These are phyloP conservation scores for Mobula hypostoma DNA, from an alignment of 2,113 vertebrate genomes.

Conservation along the genomic window DNA sequence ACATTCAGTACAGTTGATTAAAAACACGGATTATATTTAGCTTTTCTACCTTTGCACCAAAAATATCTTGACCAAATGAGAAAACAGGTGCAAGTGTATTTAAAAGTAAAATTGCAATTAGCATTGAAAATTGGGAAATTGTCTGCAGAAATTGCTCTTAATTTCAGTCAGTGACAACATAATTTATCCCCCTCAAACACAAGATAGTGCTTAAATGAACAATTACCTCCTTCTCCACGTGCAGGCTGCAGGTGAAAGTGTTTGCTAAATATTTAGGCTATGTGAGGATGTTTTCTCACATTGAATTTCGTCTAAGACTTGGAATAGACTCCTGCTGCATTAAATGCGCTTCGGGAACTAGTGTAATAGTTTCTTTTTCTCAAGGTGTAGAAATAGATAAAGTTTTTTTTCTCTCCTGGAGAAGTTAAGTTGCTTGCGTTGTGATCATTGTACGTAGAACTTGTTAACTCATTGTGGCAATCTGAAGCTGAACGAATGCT, in stretches of 20 bases:
- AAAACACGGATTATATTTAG: conserved; percentile 99
- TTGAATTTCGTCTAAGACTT: conserved; percentile 16
- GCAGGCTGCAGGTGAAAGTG: conserved; percentile 91
- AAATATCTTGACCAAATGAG: conserved; percentile 81
- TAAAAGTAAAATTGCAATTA: conserved; percentile 99
- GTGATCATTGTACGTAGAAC: background rate
- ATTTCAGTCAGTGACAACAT: conserved; percentile 99
- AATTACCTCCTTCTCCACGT: conserved; percentile 75
- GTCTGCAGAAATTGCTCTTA: conserved; percentile 99
- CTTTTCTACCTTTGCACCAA: conserved; percentile 69
- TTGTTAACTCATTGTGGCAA: background rate
- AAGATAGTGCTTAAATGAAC: conserved; percentile 77
- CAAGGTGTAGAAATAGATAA: background rate
- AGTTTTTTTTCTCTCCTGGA: background rate
- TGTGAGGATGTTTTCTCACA: background rate
- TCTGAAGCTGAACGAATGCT: background rate
- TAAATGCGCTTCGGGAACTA: background rate
- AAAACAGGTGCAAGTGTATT: conserved; percentile 99
- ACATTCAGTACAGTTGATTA: conserved; percentile 99
- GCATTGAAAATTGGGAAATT: conserved; percentile 99
- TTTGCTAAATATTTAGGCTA: conserved; percentile 87
- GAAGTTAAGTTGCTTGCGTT: background rate
- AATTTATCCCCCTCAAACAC: conserved; percentile 92
- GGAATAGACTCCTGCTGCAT: background rate
- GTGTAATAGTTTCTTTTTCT: background rate